Percentiles rank a stretch among this genome's conserved stretches.
Conservation (phyloP, 2,888 invertebrate species). For the Rhingia campestris region DNA sequence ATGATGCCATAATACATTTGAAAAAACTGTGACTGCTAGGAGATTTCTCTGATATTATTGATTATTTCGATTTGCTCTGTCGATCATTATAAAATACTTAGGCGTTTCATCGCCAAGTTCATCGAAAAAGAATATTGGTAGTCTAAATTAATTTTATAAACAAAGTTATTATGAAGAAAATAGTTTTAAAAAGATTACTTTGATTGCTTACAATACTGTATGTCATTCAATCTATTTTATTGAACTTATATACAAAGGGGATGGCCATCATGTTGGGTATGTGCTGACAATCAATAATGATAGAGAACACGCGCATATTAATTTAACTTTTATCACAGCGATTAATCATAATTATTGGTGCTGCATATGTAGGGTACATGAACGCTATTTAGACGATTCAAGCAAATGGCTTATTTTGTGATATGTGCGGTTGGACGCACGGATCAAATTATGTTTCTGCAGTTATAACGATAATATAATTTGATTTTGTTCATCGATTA, state of each 20-base stretch:
- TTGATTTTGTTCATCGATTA: slow-evolving; percentile 47
- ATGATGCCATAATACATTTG: no score
- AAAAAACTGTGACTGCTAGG: no score
- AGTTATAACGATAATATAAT: slow-evolving; percentile 40
- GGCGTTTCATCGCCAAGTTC: no score
- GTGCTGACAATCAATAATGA: slow-evolving; percentile 24
- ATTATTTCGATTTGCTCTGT: no score
- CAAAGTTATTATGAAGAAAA: no score
- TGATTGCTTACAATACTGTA: neutral
- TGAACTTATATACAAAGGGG: slow-evolving; percentile 7
- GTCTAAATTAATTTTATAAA: no score
- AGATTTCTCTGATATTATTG: no score
- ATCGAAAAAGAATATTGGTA: no score
- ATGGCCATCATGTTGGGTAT: slow-evolving; percentile 17
- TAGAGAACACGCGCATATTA: slow-evolving; percentile 38
- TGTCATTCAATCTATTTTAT: neutral
- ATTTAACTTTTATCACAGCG: slow-evolving; percentile 47
- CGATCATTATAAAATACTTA: no score
- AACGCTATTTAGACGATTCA: slow-evolving; percentile 14
- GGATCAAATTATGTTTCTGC: slow-evolving; percentile 20
- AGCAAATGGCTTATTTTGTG: slow-evolving; percentile 10
- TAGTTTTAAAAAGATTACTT: neutral
- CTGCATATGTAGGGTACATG: slow-evolving; percentile 1
- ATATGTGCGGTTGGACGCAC: slow-evolving; percentile 5
- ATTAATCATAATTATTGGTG: slow-evolving; percentile 44